phyloP scores from a whole-genome alignment of 2,888 invertebrate genomes.

The Sabatieria punctata region DNA sequence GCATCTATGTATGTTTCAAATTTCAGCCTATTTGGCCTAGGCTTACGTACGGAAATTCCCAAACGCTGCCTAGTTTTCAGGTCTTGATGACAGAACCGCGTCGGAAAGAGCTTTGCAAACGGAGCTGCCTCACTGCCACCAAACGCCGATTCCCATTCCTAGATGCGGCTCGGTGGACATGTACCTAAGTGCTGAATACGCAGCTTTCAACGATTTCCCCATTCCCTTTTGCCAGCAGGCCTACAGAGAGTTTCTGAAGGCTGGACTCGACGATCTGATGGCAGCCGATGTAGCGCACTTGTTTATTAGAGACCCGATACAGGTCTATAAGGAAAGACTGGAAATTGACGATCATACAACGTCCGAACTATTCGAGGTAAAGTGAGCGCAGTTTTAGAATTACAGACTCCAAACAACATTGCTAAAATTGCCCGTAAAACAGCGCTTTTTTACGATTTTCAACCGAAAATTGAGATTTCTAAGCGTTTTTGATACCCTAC shows the following conservation, averaged over 20 bases:
- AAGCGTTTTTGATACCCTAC: too few relatives aligned
- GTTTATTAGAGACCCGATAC: constrained; percentile 84
- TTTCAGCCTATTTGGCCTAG: too few relatives aligned
- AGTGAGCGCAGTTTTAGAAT: neutral
- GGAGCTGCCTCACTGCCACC: constrained; percentile 40
- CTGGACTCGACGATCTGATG: constrained; percentile 72
- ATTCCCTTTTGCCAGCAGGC: constrained; percentile 12
- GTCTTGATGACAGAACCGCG: constrained; percentile 64
- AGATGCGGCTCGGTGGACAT: constrained; percentile 90
- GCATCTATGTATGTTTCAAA: too few relatives aligned
- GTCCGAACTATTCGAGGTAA: constrained; percentile 86
- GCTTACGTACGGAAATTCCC: too few relatives aligned
- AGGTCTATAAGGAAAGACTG: constrained; percentile 58
- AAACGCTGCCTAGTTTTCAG: constrained; percentile 38
- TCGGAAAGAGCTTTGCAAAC: constrained; percentile 59
- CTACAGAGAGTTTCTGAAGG: constrained; percentile 32
- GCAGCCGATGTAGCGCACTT: constrained; percentile 87
- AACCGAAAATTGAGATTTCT: too few relatives aligned
- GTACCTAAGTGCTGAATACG: constrained; percentile 67
- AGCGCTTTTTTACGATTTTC: too few relatives aligned
- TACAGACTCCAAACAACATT: neutral
- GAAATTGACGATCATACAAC: constrained; percentile 75
- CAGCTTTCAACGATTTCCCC: constrained; percentile 69
- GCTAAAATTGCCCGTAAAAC: too few relatives aligned
- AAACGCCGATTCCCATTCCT: constrained; percentile 68